Evolutionary conservation across 1,140 invertebrate genomes (phyloP).

Genomic region (Phymorhynchus buccinoides): DNA sequence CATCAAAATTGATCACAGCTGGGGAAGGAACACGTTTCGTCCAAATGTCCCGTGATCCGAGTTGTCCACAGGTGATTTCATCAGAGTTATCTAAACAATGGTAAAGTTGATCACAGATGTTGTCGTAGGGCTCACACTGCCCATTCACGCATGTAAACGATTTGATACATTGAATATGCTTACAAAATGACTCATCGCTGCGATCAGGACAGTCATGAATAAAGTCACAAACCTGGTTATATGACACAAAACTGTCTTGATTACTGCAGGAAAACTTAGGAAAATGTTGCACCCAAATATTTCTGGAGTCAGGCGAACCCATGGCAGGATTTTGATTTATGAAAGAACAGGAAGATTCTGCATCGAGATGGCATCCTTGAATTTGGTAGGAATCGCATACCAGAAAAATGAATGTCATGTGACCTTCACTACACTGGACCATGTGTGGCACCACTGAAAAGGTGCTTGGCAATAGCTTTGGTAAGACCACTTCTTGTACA

Average conservation of each 20-base stretch:
- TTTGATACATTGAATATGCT: background rate
- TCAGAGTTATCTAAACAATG: background rate
- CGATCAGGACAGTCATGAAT: background rate
- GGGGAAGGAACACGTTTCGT: background rate
- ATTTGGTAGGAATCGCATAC: background rate
- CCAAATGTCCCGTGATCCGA: background rate
- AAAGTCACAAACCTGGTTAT: conserved; percentile 10
- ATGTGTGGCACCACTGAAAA: no score
- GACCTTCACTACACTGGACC: background rate
- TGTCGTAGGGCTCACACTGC: background rate
- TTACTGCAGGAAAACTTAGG: background rate
- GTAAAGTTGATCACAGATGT: background rate
- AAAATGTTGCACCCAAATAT: background rate
- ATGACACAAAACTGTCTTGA: background rate
- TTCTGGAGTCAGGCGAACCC: background rate
- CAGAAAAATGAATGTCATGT: background rate
- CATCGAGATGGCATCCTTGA: no score
- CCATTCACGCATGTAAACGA: background rate
- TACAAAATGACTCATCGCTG: background rate
- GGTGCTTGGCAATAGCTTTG: no score
- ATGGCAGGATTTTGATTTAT: background rate
- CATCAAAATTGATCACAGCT: conserved; percentile 8
- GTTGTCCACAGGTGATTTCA: background rate
- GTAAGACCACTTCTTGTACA: no score
- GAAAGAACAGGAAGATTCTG: background rate